Evolutionary conservation across 92 coral and sea anemone species (phyloP).

Genomic region (Palythoa caribaeorum): DNA sequence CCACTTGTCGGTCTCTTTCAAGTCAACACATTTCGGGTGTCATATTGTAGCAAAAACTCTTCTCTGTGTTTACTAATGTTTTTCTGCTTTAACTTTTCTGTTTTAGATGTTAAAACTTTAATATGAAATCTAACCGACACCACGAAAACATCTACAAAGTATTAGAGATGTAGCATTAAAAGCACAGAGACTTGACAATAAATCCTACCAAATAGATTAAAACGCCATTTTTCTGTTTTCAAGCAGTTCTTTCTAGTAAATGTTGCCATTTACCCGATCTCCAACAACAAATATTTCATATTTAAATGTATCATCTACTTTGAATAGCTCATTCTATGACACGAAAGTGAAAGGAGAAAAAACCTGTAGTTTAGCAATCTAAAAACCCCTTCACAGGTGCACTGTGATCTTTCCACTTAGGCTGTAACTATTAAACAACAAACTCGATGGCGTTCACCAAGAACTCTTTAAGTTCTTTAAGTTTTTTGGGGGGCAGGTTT

Average conservation of each 20-base stretch:
- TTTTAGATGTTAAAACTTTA: background rate
- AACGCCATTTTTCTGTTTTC: background rate
- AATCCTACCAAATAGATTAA: background rate
- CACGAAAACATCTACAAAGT: background rate
- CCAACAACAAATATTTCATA: background rate
- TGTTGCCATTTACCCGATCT: background rate
- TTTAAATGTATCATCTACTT: too few species aligned
- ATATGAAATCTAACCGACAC: background rate
- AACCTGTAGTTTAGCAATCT: background rate
- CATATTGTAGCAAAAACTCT: slow-evolving; percentile 23
- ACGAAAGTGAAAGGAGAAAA: background rate
- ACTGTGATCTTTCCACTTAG: background rate
- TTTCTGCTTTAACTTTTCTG: background rate
- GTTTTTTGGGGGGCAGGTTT: background rate
- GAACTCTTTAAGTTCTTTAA: background rate
- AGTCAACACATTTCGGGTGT: slow-evolving; percentile 51
- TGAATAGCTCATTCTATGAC: slow-evolving; percentile 1
- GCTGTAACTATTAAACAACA: background rate
- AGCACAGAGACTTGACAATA: background rate
- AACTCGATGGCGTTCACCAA: background rate
- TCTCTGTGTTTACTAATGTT: background rate
- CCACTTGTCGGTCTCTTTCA: slow-evolving; percentile 33
- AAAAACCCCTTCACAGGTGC: slow-evolving; percentile 8
- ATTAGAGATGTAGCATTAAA: background rate
- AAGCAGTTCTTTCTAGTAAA: background rate